phyloP scores from a whole-genome alignment of 2,797 vertebrate genomes.

The Clarias platycephalus region DNA sequence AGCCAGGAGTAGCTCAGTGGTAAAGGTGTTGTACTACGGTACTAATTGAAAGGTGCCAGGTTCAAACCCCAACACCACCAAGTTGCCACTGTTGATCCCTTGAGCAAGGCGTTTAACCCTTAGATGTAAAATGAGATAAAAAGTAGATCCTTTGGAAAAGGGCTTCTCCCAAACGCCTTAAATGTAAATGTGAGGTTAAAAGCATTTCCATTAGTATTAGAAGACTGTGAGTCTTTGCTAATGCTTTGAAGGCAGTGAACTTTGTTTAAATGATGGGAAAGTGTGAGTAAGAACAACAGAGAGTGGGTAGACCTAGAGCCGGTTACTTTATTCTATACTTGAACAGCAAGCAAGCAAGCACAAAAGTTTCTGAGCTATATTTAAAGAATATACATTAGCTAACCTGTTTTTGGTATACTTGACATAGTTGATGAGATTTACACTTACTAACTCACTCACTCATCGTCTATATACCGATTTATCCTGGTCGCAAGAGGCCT shows the following conservation, averaged over 20 bases:
- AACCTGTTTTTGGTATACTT: neutral
- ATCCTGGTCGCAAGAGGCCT: no score
- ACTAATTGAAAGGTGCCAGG: no score
- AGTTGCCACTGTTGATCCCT: no score
- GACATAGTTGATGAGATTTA: neutral
- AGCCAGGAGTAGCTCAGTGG: no score
- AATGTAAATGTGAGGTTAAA: neutral
- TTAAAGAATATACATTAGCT: neutral
- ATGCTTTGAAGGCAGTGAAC: neutral
- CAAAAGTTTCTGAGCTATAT: neutral
- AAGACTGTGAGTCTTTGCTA: neutral
- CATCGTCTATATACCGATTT: no score
- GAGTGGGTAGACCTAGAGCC: slow-evolving; percentile 39
- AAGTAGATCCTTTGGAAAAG: no score
- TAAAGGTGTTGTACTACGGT: no score
- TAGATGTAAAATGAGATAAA: no score
- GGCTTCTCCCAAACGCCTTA: no score
- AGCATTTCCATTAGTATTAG: neutral
- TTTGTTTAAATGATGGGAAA: slow-evolving; percentile 8
- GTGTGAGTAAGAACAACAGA: slow-evolving; percentile 28
- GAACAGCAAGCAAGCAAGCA: slow-evolving; percentile 57
- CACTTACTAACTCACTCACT: no score
- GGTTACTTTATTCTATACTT: slow-evolving; percentile 65
- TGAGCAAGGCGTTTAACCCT: no score
- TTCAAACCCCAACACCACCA: no score